Evolutionary conservation across 2,113 vertebrate genomes (phyloP), one percentile per base, ranked within the genome.

Genomic region (Spea multiplicata): DNA sequence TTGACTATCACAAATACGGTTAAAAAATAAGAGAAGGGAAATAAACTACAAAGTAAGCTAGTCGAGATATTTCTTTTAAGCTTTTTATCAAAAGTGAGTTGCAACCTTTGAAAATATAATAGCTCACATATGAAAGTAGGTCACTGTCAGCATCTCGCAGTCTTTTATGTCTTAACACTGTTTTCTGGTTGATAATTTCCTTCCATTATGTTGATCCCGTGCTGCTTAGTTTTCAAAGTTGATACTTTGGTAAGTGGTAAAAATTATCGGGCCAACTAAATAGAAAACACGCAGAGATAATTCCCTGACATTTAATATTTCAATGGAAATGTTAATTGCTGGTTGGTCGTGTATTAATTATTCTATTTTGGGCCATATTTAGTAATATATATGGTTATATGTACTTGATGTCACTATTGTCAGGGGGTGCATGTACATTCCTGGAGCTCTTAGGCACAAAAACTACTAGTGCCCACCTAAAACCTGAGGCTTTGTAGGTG

Each of bases 51-150:
- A 66, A 49, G 16, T 30, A 49, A 64, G 14, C 3, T 44, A 46
- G 14, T n/a, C 14, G 30, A 62, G 9, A n/a, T 14, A 52, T 53
- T 85, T 79, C 78, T 74, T 81, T 55, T 83, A 64, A 81, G 79
- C 6, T 47, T 85, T 85, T 84, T 66, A 68, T 74, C 77, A 70
- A 80, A 82, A 83, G 64, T 16, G 72, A 73, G 76, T 69, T 82
- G 81, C 12, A 82, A 73, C 75, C 83, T 86, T 89, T 49, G 71
- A 73, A 88, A 79, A 64, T 76, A 55, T 57, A 59, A 82, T 89
- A 86, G 76, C 67, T 85, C 61, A 59, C 81, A 75, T 50, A 80
- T 83, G 83, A 83, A 90, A 90, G 77, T 92, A 90, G 88, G 88
- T 91, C 89, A 91, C 75, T 66, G 44, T 61, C 55, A 62, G 71